Conservation (phyloP, 2,888 invertebrate species). For the Parnassius smintheus region DNA sequence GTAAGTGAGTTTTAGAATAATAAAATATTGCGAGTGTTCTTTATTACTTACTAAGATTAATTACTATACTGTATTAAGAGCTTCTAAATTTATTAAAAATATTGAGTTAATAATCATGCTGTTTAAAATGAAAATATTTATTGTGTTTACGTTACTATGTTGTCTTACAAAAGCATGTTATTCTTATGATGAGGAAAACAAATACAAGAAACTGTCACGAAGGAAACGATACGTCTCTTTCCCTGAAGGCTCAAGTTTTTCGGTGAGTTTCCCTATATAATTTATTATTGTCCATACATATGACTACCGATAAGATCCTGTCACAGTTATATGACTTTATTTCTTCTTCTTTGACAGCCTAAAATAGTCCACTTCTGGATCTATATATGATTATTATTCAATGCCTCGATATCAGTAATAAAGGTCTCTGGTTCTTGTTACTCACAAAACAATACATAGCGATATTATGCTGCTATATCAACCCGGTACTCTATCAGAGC, state of each 20-base stretch:
- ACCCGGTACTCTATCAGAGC: no score
- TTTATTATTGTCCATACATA: slow-evolving; percentile 7
- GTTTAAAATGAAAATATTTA: neutral
- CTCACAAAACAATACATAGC: no score
- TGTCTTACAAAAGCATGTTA: slow-evolving; percentile 33
- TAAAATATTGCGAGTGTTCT: no score
- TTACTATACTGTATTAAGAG: neutral
- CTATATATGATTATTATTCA: no score
- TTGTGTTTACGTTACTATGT: slow-evolving; percentile 28
- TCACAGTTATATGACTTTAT: no score
- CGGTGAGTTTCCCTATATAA: slow-evolving; percentile 70
- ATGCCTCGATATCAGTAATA: no score
- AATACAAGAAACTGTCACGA: slow-evolving; percentile 73
- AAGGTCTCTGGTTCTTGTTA: no score
- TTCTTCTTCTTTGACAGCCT: no score
- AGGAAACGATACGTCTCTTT: slow-evolving; percentile 84
- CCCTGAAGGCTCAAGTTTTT: slow-evolving; percentile 86
- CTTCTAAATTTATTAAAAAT: neutral
- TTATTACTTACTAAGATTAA: neutral
- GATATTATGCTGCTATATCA: no score
- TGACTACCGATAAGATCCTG: slow-evolving; percentile 1
- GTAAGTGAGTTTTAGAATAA: neutral
- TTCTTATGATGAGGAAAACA: slow-evolving; percentile 36
- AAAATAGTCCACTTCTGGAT: no score
- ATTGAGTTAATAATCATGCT: slow-evolving; percentile 1